phyloP scores from a whole-genome alignment of 2,113 vertebrate genomes.

The Microcebus ravelobensis region DNA sequence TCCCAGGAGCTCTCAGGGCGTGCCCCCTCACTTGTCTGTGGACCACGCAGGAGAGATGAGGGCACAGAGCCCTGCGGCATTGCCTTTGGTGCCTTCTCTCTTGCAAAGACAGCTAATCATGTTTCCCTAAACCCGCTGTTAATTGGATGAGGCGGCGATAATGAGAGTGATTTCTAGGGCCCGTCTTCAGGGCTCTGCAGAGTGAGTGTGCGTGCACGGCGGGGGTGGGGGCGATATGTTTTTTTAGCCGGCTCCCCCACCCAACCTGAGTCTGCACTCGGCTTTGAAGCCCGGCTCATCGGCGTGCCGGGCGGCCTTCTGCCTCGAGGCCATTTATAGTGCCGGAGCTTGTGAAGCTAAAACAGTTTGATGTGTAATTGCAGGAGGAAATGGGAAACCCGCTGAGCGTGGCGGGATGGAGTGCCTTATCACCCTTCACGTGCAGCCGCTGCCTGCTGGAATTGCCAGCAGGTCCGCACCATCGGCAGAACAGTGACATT shows the following conservation, averaged over 20 bases:
- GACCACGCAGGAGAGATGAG: fast-evolving
- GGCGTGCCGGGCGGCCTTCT: slow-evolving; percentile 82
- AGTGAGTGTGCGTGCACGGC: slow-evolving; percentile 39
- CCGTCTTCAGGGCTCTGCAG: slow-evolving; percentile 71
- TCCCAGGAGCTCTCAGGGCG: no score
- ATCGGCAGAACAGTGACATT: slow-evolving; percentile 85
- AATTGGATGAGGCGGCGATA: slow-evolving; percentile 74
- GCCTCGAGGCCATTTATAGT: slow-evolving; percentile 86
- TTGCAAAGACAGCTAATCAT: slow-evolving; percentile 42
- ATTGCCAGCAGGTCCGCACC: slow-evolving; percentile 84
- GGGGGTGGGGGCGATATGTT: fast-evolving
- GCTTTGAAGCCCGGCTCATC: slow-evolving; percentile 84
- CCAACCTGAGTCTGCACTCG: slow-evolving; percentile 75
- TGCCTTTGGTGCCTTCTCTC: fast-evolving
- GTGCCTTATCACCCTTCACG: slow-evolving; percentile 86
- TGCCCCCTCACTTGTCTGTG: fast-evolving
- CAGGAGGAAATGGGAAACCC: slow-evolving; percentile 88
- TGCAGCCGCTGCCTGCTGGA: slow-evolving; percentile 82
- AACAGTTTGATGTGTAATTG: slow-evolving; percentile 90
- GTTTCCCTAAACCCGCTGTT: slow-evolving; percentile 72
- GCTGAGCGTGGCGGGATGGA: slow-evolving; percentile 86
- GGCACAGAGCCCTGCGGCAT: fast-evolving
- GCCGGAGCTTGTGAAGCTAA: slow-evolving; percentile 85
- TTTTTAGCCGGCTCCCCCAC: slow-evolving; percentile 62
- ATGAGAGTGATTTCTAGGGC: slow-evolving; percentile 71